phyloP scores from a whole-genome alignment of 2,888 invertebrate species.

The Monochamus alternatus region DNA sequence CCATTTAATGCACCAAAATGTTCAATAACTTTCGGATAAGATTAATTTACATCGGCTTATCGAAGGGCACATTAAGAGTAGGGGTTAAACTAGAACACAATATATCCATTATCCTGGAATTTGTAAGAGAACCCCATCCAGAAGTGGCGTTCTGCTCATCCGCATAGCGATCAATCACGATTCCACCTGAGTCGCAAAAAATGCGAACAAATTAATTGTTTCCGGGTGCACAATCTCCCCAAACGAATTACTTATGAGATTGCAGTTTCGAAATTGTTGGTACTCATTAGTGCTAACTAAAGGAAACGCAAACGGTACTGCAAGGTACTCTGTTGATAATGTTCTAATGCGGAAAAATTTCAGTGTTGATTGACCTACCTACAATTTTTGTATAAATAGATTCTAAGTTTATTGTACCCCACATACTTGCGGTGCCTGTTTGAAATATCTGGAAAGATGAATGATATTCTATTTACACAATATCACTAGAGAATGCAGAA shows the following conservation, averaged over 20 bases:
- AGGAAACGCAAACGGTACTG: too few relatives aligned
- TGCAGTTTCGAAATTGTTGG: too few relatives aligned
- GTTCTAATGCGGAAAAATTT: too few relatives aligned
- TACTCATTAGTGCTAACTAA: too few relatives aligned
- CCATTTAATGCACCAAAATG: slow-evolving; percentile 1
- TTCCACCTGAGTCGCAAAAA: slow-evolving; percentile 20
- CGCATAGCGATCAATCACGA: slow-evolving; percentile 9
- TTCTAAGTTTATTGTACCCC: not conserved
- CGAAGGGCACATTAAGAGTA: slow-evolving; percentile 3
- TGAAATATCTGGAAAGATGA: slow-evolving; percentile 1
- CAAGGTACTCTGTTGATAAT: too few relatives aligned
- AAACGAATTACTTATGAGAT: too few relatives aligned
- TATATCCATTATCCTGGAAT: slow-evolving; percentile 34
- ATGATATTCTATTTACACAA: slow-evolving; percentile 2
- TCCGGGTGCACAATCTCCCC: slow-evolving; percentile 2
- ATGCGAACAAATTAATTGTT: slow-evolving; percentile 8
- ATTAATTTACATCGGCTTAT: slow-evolving; percentile 23
- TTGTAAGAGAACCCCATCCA: not conserved
- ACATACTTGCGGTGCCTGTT: not conserved
- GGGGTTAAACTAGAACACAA: slow-evolving; percentile 28
- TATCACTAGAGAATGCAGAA: not conserved
- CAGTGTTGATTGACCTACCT: too few relatives aligned
- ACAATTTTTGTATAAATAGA: too few relatives aligned
- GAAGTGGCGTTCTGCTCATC: slow-evolving; percentile 9
- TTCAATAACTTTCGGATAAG: slow-evolving; percentile 22